Evolutionary conservation across 2,888 invertebrate species (phyloP), one percentile per base, ranked within the genome.

Genomic region (Agapostemon virescens): DNA sequence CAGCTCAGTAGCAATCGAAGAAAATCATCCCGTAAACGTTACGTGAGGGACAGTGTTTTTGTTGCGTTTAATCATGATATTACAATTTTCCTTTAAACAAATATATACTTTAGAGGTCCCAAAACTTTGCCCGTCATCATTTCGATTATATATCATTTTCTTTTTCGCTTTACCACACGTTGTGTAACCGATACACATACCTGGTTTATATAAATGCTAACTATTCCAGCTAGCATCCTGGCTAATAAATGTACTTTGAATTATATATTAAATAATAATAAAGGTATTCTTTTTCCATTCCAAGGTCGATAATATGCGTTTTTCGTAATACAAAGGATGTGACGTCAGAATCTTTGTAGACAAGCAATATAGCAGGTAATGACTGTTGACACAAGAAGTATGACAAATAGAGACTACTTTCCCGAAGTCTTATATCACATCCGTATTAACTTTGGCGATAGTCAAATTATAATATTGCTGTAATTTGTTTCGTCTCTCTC

Each of bases 81-180:
- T 86, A 81, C 77, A 79, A 78, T 84, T 86, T 83, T 79, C 63
- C 20, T n/a, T 63, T 84, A 87, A 87, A 87, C 86, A 87, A 83
- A 86, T 85, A 87, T 87, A 87, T 87, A 85, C 63, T 87, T 86
- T 81, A 85, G 80, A 84, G 87, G 87, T 86, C 87, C 87, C 87
- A 83, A 87, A 87, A 81, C 83, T 87, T 87, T 87, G 86, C 86
- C 81, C 84, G 83, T 79, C 79, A 66, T 84, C 67, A 84, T 76
- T 80, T 79, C 70, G 69, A 87, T 84, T 84, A 85, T 75, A 79
- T 78, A 79, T 78, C 71, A 67, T 85, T 70, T 61, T 70, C 61
- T 30, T 72, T 72, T 73, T 71, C 70, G 68, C 69, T 64, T 64
- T 81, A 82, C 75, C 49, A 82, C 75, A 55, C 81, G 68, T 69